Percentiles rank a stretch among this genome's conserved stretches.
Conservation (phyloP, 2,888 invertebrate species). For the Strigamia transsilvanica region DNA sequence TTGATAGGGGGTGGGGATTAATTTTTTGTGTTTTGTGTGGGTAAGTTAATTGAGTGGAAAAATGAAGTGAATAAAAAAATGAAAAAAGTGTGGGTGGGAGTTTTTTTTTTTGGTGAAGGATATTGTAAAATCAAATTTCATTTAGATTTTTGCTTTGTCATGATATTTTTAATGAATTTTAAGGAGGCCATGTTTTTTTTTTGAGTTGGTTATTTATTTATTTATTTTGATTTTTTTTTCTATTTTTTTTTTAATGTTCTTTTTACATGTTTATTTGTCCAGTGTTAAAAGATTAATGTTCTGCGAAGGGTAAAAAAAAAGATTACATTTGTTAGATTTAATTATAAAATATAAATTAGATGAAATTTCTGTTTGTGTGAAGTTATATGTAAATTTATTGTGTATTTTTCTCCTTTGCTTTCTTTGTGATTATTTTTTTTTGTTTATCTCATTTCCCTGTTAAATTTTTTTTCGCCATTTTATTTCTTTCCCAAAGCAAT, state of each 20-base stretch:
- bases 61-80: constrained; percentile 36
- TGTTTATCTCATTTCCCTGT: constrained; percentile 3
- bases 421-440: neutral
- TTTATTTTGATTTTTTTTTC: neutral
- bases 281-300: neutral
- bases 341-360: constrained; percentile 8
- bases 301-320: neutral
- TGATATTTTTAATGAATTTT: constrained; percentile 49
- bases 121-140: constrained; percentile 49
- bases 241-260: neutral
- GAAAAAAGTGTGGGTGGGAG: neutral
- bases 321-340: neutral
- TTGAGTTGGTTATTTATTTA: neutral
- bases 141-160: constrained; percentile 43
- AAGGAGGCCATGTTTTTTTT: neutral
- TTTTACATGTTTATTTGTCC: neutral
- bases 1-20: constrained; percentile 9
- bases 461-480: neutral
- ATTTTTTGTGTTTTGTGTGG: constrained; percentile 26
- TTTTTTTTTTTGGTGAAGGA: neutral
- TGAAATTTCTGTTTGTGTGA: neutral
- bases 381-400: neutral
- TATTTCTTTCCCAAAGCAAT: constrained; percentile 19
- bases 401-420: neutral
- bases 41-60: constrained; percentile 31